A percentile compares a stretch with the other conserved stretches of the same genome.
These are phyloP conservation scores for Monopterus albus DNA, from an alignment of 2,113 vertebrate genomes.

Conservation along the genomic window DNA sequence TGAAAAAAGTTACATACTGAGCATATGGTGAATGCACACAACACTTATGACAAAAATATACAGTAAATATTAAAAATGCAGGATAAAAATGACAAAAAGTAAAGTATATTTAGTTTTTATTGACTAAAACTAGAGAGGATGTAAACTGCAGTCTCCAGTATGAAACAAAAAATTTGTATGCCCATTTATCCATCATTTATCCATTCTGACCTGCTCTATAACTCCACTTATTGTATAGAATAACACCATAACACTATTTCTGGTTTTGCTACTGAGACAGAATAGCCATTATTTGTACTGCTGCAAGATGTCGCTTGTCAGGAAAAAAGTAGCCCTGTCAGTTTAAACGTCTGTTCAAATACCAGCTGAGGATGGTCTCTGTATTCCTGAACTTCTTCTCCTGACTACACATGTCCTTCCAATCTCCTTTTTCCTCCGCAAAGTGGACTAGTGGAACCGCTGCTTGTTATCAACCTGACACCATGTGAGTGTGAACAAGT, in stretches of 20 bases:
- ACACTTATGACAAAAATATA: no score
- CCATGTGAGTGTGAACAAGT: constrained; percentile 1
- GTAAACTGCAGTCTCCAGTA: no score
- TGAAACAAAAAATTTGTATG: not conserved
- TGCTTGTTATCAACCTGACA: constrained; percentile 20
- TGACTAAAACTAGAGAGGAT: no score
- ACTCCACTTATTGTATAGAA: no score
- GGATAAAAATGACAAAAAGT: no score
- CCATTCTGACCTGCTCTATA: no score
- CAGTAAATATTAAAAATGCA: no score
- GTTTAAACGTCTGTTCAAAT: not conserved
- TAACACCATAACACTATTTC: not conserved
- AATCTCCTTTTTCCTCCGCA: not conserved
- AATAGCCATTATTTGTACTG: not conserved
- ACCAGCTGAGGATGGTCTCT: not conserved
- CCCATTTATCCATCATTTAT: no score
- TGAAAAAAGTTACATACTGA: no score
- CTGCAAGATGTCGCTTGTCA: not conserved
- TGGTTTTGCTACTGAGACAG: not conserved
- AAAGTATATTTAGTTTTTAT: no score
- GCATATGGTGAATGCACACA: no score
- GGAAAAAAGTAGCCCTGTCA: not conserved
- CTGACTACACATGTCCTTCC: not conserved
- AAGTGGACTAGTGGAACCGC: not conserved
- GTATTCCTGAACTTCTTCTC: not conserved